A percentile compares a stretch with the other conserved stretches of the same genome.
Evolutionary conservation across 2,888 invertebrate species (phyloP).

Genomic region (Oscheius sp.): DNA sequence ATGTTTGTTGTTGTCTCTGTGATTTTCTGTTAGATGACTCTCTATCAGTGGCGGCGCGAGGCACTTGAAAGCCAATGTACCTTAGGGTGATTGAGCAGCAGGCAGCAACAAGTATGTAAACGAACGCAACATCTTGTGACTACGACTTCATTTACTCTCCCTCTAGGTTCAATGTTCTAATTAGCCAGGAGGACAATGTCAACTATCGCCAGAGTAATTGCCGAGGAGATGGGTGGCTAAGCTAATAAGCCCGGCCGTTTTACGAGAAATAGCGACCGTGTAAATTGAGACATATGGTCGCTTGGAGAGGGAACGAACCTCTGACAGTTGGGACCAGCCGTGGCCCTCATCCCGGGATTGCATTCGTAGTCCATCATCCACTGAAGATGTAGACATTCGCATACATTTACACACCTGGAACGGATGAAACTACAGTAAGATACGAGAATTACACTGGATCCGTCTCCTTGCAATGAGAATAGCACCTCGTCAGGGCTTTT

Average conservation of each 20-base stretch:
- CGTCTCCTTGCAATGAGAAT: slow-evolving; percentile 58
- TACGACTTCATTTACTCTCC: too few species aligned
- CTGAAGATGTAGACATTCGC: slow-evolving; percentile 67
- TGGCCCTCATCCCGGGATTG: slow-evolving; percentile 58
- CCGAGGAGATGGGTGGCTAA: slow-evolving; percentile 24
- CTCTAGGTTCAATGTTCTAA: too few species aligned
- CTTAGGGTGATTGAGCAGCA: too few species aligned
- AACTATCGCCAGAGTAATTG: slow-evolving; percentile 15
- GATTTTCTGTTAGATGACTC: too few species aligned
- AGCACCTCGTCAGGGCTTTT: slow-evolving; percentile 57
- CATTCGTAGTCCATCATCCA: slow-evolving; percentile 69
- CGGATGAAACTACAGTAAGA: background rate
- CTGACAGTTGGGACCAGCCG: slow-evolving; percentile 63
- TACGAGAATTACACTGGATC: slow-evolving; percentile 51
- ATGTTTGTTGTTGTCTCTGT: too few species aligned
- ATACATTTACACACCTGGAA: slow-evolving; percentile 62
- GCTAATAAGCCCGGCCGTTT: slow-evolving; percentile 27
- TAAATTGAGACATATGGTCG: background rate
- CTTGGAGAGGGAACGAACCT: slow-evolving; percentile 37
- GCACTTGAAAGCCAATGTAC: too few species aligned
- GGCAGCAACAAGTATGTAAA: too few species aligned
- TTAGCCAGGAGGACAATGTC: background rate
- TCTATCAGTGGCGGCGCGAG: too few species aligned
- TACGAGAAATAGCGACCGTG: background rate
- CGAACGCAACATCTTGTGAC: too few species aligned